Base-by-base conservation (phyloP, 2,113 vertebrate genomes). In the Nematolebias whitei region DNA sequence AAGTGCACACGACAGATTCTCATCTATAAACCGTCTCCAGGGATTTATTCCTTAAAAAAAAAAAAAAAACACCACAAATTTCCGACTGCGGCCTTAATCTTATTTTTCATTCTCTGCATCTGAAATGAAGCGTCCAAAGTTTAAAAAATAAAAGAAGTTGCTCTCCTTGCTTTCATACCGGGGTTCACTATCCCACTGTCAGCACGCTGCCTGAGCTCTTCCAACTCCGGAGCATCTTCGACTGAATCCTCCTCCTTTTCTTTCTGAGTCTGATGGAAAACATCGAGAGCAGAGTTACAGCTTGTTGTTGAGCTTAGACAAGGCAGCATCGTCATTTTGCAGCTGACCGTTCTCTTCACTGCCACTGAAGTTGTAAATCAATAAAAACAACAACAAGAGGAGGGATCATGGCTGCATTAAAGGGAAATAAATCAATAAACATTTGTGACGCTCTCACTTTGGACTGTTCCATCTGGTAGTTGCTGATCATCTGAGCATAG, bases 401-500 rank as follows among this genome's bases (percentile, higher is more conserved):
- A 13, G 38, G 38, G 26, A 2, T 4, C 10, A 53, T 5, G 12
- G 32, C 12, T 2, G 5, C 12, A 24, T 50, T 13, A 22, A 10
- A 7, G 7, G 26, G 26, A 29, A 29, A 29, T 4, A 29, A 29
- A 29, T 4, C 1, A 12, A 19, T 38, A 55, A 6, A 14, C 47
- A 18, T 13, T 24, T 70, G 16, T 22, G 47, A 39, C 4, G 12
- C 20, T 40, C 32, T 85, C 84, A 95, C 94, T 44, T 91, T 73
- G 63, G 89, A 82, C 10, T 93, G 85, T 41, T 94, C 61, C 52
- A 85, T 63, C 48, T 91, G 83, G 71, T 92, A 92, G 66, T 87
- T 94, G 49, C 72, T 84, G 63, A 95, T 91, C 40, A 95, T 90
- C 4, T 94, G 91, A 39, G 94, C 88, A 0, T 95, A 96, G 63